Conservation (phyloP, 2,113 vertebrate genomes). For the Pampusana beccarii region DNA sequence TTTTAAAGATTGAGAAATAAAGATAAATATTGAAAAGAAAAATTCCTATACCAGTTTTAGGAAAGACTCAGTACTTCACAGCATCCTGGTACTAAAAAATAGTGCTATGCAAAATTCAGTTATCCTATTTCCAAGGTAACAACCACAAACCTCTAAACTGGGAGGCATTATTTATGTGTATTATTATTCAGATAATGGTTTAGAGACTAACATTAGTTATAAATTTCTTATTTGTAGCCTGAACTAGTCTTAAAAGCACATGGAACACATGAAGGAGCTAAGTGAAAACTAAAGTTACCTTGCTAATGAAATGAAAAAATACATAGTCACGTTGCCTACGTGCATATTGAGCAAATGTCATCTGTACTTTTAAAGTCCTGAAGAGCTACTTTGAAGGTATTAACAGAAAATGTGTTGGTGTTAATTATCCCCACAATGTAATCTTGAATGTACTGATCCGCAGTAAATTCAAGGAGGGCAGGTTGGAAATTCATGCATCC, state of each 20-base stretch:
- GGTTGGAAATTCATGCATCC: not conserved
- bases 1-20: not conserved
- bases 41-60: not conserved
- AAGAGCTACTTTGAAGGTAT: not conserved
- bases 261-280: not conserved
- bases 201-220: not conserved
- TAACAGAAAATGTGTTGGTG: not conserved
- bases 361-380: not conserved
- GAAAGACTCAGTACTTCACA: not conserved
- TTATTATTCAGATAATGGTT: not conserved
- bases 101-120: not conserved
- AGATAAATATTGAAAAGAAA: not conserved
- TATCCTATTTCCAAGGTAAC: not conserved
- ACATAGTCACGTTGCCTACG: not conserved
- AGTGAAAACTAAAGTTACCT: not conserved
- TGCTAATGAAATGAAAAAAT: not conserved
- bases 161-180: not conserved
- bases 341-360: not conserved
- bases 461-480: accelerated
- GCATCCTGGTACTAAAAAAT: not conserved
- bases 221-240: not conserved
- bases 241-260: not conserved
- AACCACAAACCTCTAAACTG: not conserved
- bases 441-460: not conserved
- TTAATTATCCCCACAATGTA: not conserved